Base-by-base conservation (phyloP, 2,113 vertebrate species). In the Anarrhichthys ocellatus region DNA sequence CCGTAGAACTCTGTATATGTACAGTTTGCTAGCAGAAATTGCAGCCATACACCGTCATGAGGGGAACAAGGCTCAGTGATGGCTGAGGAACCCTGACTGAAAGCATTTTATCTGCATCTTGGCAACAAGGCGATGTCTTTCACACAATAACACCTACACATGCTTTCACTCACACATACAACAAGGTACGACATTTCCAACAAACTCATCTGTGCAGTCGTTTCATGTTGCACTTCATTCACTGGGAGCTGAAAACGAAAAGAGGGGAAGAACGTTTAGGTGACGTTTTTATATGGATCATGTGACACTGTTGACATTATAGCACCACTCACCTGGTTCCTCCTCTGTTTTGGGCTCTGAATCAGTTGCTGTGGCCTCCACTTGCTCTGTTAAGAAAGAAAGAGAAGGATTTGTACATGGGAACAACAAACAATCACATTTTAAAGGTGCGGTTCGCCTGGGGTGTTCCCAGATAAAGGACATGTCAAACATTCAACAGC, bases 61-160 rank as follows among this genome's bases (percentile, higher is more conserved):
- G 50, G 44, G 24, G 72, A 63, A 79, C 70, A 81, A 93, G 94
- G 93, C 92, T 94, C 87, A 81, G 81, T 81, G 89, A 81, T 86
- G 89, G 92, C 84, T 73, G 79, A 85, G 50, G 67, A 81, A 82
- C 85, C 84, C 20, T 56, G 80, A 86, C 22, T 77, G 62, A 56
- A 66, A 68, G 85, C 0, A 44, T 78, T 52, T 83, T 61, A 87
- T 92, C 86, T 83, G 87, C 86, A 84, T 90, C 91, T 94, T 95
- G 95, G 95, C 94, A 95, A 95, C 90, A 36, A 87, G 86, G 72
- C 14, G 5, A 80, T 63, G 38, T 91, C 74, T 90, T 58, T 63
- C 72, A 27, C 56, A 80, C 73, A 63, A 40, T 58, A 32, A 38
- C 72, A 52, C 24, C 34, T 14, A 6, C 58, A 50, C 77, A 64